Conservation (phyloP, 2,113 vertebrate species). For the Anseranas semipalmata region DNA sequence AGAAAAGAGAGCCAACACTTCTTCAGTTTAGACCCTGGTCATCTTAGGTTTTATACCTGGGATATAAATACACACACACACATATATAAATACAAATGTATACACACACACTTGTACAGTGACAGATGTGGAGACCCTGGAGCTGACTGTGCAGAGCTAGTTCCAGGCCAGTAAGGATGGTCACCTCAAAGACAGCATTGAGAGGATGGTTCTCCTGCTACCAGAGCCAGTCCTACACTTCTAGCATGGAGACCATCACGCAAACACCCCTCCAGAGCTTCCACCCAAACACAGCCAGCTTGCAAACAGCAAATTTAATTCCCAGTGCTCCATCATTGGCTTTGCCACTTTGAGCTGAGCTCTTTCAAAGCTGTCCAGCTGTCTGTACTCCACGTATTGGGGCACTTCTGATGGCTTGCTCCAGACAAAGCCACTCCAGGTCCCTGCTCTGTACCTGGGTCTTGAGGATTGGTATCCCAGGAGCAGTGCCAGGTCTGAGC, state of each 20-base stretch:
- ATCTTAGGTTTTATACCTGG: neutral
- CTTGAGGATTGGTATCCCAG: neutral
- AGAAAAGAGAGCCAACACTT: neutral
- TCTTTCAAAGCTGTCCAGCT: neutral
- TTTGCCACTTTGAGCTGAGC: neutral
- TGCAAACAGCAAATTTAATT: neutral
- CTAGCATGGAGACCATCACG: rapidly evolving
- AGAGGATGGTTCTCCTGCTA: neutral
- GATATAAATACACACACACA: neutral
- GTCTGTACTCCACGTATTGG: too few species aligned
- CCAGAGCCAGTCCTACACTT: neutral
- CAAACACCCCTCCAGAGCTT: neutral
- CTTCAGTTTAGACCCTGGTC: neutral
- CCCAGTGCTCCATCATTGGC: too few species aligned
- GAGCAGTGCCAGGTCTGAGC: neutral
- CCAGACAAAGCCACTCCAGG: neutral
- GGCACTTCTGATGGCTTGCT: neutral
- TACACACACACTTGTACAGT: neutral
- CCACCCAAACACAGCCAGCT: neutral
- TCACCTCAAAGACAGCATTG: neutral
- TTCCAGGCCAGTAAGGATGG: neutral
- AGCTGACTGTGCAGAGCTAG: neutral
- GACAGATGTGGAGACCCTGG: neutral
- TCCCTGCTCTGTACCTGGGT: neutral
- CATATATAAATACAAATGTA: neutral